Evolutionary conservation across 2,888 invertebrate species (phyloP).

Genomic region (Tetragnatha montana): DNA sequence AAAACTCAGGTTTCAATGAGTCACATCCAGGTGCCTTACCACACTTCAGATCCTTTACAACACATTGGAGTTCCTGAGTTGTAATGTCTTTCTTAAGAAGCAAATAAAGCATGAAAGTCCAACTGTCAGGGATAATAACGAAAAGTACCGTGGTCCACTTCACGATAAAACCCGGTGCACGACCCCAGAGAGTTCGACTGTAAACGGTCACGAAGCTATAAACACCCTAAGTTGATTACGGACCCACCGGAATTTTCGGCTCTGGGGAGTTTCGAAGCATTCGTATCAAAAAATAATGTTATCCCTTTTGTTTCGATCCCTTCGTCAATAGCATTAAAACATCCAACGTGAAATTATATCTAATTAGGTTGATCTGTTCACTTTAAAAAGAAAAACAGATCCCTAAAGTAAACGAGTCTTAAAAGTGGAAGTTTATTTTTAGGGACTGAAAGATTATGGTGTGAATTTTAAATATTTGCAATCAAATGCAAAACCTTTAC

Average conservation of each 20-base stretch:
- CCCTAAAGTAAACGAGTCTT: no score
- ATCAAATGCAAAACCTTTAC: no score
- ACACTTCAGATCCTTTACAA: no score
- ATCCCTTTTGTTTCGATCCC: background rate
- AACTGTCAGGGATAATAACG: background rate
- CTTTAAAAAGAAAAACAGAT: no score
- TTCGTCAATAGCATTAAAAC: background rate
- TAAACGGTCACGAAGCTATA: background rate
- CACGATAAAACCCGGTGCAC: background rate
- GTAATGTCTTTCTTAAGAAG: background rate
- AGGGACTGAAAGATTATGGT: no score
- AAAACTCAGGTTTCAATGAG: no score
- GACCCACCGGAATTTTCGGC: background rate
- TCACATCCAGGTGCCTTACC: no score
- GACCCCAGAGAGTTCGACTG: background rate
- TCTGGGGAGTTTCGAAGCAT: background rate
- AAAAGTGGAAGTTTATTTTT: no score
- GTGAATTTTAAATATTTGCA: no score
- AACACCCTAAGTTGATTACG: background rate
- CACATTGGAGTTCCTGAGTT: no score
- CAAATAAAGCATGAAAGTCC: background rate
- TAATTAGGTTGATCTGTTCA: no score
- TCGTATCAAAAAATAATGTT: background rate
- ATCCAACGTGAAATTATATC: no score
- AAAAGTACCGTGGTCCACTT: background rate